Conservation (phyloP, 2,888 invertebrate genomes). For the Ophion costatus region DNA sequence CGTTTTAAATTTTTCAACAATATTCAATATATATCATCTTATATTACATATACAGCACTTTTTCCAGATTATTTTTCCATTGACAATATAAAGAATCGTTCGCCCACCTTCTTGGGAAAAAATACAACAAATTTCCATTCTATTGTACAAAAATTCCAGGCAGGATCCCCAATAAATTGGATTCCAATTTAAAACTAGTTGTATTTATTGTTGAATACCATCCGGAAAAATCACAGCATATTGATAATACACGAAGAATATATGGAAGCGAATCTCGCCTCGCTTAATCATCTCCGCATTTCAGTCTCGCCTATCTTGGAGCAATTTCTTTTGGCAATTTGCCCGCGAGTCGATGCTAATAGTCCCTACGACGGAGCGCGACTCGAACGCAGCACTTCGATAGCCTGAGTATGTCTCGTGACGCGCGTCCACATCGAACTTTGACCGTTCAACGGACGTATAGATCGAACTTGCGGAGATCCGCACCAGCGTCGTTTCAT, state of each 20-base stretch:
- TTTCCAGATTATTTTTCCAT: no score
- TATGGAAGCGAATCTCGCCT: conserved; percentile 32
- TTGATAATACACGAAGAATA: conserved; percentile 34
- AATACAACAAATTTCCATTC: neutral
- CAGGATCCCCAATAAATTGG: neutral
- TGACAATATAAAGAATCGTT: neutral
- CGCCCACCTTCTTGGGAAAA: neutral
- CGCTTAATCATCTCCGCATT: neutral
- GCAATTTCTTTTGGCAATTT: conserved; percentile 36
- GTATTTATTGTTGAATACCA: conserved; percentile 23
- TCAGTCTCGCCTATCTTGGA: neutral
- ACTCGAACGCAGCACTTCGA: conserved; percentile 11
- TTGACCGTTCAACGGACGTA: conserved; percentile 17
- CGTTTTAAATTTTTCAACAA: no score
- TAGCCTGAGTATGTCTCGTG: conserved; percentile 13
- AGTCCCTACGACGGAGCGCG: conserved; percentile 42
- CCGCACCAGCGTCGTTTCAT: neutral
- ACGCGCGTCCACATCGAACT: conserved; percentile 40
- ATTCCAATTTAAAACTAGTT: neutral
- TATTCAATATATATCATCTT: no score
- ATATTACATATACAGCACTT: no score
- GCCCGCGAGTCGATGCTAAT: conserved; percentile 42
- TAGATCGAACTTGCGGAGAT: conserved; percentile 27
- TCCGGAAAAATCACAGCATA: conserved; percentile 50
- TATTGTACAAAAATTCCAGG: neutral